These are phyloP conservation scores for Heliornis fulica DNA, from an alignment of 2,113 vertebrate species.

Conservation along the genomic window DNA sequence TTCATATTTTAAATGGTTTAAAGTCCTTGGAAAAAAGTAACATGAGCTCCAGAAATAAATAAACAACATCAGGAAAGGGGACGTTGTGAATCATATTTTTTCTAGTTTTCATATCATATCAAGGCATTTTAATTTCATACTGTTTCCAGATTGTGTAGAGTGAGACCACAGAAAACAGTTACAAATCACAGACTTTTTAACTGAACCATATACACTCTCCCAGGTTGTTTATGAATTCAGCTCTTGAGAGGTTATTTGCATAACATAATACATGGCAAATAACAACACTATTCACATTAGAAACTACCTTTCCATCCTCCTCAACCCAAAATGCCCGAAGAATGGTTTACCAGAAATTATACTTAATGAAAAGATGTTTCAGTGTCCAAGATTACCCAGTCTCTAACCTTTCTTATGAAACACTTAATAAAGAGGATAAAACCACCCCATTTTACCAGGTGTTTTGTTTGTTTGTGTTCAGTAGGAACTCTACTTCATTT, in stretches of 20 bases:
- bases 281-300: not conserved
- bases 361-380: not conserved
- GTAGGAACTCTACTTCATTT: not conserved
- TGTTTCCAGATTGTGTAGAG: not conserved
- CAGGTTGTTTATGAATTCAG: not conserved
- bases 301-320: not conserved
- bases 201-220: not conserved
- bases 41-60: not conserved
- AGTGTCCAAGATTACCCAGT: not conserved
- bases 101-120: not conserved
- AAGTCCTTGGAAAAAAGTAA: constrained; percentile 14
- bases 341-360: not conserved
- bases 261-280: not conserved
- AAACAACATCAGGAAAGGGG: not conserved
- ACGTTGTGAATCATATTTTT: not conserved
- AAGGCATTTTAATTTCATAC: not conserved
- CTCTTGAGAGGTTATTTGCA: not conserved
- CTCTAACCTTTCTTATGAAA: not conserved
- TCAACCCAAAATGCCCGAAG: not conserved
- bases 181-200: not conserved
- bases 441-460: not conserved
- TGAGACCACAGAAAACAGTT: not conserved
- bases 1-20: not conserved
- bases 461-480: not conserved
- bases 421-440: not conserved